These are phyloP conservation scores for Trididemnum clinides DNA, from an alignment of 23 tunicate species.

Conservation along the genomic window DNA sequence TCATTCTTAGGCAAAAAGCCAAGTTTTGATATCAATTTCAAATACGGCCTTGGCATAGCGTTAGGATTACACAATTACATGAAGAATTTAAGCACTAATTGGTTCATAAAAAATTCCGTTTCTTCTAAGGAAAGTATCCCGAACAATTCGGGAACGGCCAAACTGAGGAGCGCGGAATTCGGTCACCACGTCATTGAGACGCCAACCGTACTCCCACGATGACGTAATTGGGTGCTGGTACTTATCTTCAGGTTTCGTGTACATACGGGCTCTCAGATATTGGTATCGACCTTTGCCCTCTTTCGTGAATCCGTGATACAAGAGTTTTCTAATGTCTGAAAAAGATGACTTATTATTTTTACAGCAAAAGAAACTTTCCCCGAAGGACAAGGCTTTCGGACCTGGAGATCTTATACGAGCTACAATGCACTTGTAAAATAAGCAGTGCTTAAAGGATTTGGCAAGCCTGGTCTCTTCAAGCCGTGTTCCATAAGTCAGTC, in stretches of 20 bases:
- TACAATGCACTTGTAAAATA: too few species aligned
- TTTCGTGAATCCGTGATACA: conserved; percentile 89
- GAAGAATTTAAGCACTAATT: conserved; percentile 40
- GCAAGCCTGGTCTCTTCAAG: too few species aligned
- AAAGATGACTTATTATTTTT: neutral
- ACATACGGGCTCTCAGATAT: conserved; percentile 71
- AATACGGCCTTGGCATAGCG: too few species aligned
- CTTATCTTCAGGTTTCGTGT: conserved; percentile 88
- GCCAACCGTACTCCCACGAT: conserved; percentile 96
- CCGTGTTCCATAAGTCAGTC: too few species aligned
- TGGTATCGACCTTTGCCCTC: conserved; percentile 93
- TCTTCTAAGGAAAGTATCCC: conserved; percentile 88
- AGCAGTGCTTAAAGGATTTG: too few species aligned
- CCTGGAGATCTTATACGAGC: too few species aligned
- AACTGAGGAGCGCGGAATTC: conserved; percentile 76
- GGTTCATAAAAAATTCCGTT: conserved; percentile 89
- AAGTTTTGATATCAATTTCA: too few species aligned
- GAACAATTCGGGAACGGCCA: conserved; percentile 93
- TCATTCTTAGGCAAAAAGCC: too few species aligned
- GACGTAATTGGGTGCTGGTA: conserved; percentile 76
- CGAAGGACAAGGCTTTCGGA: too few species aligned
- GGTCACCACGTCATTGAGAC: conserved; percentile 68
- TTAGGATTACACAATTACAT: too few species aligned
- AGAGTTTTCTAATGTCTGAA: conserved; percentile 51
- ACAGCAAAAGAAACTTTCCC: too few species aligned